Base-by-base conservation (phyloP, 1,140 invertebrate genomes). In the Drosophila nikananu region DNA sequence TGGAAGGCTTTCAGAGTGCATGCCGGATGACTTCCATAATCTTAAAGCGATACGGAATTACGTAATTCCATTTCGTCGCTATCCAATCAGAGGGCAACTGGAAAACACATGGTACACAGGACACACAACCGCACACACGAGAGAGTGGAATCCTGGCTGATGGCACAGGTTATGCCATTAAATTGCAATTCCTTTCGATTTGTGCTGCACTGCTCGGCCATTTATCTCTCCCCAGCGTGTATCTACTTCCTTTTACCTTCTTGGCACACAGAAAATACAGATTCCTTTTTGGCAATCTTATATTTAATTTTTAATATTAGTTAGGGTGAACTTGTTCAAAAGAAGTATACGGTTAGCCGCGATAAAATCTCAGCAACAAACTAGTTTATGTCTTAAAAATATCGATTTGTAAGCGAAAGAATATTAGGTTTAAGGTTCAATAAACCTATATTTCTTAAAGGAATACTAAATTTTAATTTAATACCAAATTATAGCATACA, bases 181-280 rank as follows among this genome's bases (percentile, higher is more conserved):
- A 87, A 84, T 75, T 84, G 84, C 84, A 89, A 87, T 87, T 89
- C 77, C 77, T 84, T 87, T 87, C 84, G 84, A 87, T 89, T 87
- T 87, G 84, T 83, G 73, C 73, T 74, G 46, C 81, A 55, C 70
- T 60, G 55, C 80, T 73, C 55, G 77, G 65, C 80, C 86, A 87
- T 89, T 89, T 90, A 84, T 87, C 73, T 84, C 64, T 39, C 42
- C 51, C 73, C 41, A 44, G 25, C 35, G 48, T 35, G n/a, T 21
- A 19, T 15, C 17, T 19, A 15, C 30, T 21, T 54, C 30, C 10
- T 17, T 17, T 42, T 3, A 1, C 15, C 39, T 15, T 13, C 48
- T 13, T n/a, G 19, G 17, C 2, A 21, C 52, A 65, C 39, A 62
- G 63, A 8, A 0, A 27, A 15, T 21, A 10, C 3, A 2, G 3